Evolutionary conservation across 35 echinoderm and acorn worm species (phyloP), one percentile per base, ranked within the genome.

Genomic region (Patiria miniata): DNA sequence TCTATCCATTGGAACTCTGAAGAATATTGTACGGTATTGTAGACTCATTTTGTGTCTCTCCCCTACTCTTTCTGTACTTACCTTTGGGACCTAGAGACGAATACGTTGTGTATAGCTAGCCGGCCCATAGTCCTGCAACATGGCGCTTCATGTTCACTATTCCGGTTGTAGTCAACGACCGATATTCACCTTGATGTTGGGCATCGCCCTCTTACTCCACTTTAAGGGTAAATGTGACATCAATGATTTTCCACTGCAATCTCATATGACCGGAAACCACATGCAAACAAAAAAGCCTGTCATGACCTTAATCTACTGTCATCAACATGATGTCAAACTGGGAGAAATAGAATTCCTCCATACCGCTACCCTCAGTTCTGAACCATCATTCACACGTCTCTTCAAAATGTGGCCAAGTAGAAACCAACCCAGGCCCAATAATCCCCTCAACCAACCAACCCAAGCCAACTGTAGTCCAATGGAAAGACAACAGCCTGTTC

Each of bases 351-450:
- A 60, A 26, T 60, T 60, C 56, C 56, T 60, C 56, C 56, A 60
- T 60, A 60, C 17, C 15, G 56, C 56, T 60, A 60, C 56, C 56
- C 56, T 60, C 56, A 60, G 7, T 60, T 60, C 28, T 60, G 56
- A 60, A 60, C 7, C 56, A 60, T 60, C 56, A 60, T 60, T 60
- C 6, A 60, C 56, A 26, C 7, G 18, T 60, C 56, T 60, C 56
- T 60, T 60, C 9, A 60, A 60, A 60, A 60, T 60, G 56, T 39
- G 87, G 86, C 51, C 86, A 88, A 80, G 79, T 89, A 52, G 87
- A 89, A 79, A 50, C 26, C 36, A 89, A 89, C 36, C 87, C 51
- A 44, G 87, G 87, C 2, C 87, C 87, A 36, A 68, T 17, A 89
- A 52, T 16, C 33, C 8, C 54, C 21, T 54, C 1, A 68, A 17